Evolutionary conservation across 2,888 invertebrate species (phyloP).

Genomic region (Orchesella flavescens): DNA sequence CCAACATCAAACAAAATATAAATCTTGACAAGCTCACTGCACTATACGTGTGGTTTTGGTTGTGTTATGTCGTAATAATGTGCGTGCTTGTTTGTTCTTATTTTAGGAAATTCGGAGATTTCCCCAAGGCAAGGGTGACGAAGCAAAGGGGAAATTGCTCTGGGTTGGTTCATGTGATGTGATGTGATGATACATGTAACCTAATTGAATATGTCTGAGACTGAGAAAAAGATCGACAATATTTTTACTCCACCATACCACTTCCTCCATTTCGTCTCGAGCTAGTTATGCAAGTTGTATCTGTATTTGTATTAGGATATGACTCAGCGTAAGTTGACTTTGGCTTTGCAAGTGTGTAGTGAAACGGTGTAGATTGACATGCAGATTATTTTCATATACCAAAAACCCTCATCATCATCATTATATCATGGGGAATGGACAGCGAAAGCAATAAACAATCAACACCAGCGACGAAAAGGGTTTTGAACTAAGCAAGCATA

Average conservation of each 20-base stretch:
- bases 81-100: no score
- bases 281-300: no score
- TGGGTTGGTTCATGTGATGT: neutral
- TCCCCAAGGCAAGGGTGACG: neutral
- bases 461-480: no score
- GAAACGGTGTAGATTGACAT: slow-evolving; percentile 42
- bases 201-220: neutral
- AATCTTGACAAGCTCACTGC: no score
- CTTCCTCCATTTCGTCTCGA: neutral
- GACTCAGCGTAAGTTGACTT: neutral
- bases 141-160: no score
- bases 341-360: neutral
- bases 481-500: no score
- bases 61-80: no score
- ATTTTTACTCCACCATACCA: neutral
- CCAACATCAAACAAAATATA: neutral
- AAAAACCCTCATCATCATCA: no score
- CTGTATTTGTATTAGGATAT: neutral
- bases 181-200: no score
- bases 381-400: neutral
- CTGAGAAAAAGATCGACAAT: neutral
- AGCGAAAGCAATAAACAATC: neutral
- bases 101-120: neutral
- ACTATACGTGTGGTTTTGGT: no score
- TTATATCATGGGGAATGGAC: neutral